A percentile compares a stretch with the other conserved stretches of the same genome.
Conservation (phyloP, 2,797 vertebrate genomes). For the Neosalanx taihuensis region DNA sequence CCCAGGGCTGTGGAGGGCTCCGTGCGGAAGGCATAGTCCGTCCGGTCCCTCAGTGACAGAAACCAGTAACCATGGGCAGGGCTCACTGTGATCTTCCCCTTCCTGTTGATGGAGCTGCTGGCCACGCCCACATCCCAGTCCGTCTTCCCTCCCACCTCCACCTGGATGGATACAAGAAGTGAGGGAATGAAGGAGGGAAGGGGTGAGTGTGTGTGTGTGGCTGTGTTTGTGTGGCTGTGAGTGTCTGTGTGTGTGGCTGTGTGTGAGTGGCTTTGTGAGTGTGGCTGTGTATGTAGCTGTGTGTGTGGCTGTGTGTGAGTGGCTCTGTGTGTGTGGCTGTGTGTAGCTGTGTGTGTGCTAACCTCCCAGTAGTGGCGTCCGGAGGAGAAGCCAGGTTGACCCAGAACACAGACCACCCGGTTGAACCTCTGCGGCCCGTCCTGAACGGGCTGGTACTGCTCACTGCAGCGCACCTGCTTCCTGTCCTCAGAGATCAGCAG, state of each 20-base stretch:
- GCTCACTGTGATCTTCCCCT: slow-evolving; percentile 72
- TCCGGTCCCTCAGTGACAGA: slow-evolving; percentile 68
- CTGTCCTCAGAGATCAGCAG: slow-evolving; percentile 73
- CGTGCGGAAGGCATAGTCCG: slow-evolving; percentile 65
- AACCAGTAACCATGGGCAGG: slow-evolving; percentile 76
- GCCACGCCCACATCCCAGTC: slow-evolving; percentile 78
- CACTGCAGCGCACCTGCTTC: slow-evolving; percentile 69
- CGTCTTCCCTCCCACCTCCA: slow-evolving; percentile 72
- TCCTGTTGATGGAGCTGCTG: slow-evolving; percentile 61
- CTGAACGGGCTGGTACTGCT: slow-evolving; percentile 53
- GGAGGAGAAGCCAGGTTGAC: slow-evolving; percentile 65
- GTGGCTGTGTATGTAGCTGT: too few species aligned
- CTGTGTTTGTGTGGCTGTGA: too few species aligned
- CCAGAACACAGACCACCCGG: slow-evolving; percentile 77
- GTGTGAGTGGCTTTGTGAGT: too few species aligned
- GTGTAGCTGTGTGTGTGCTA: background rate
- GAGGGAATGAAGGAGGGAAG: background rate
- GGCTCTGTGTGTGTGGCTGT: background rate
- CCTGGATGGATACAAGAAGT: slow-evolving; percentile 42
- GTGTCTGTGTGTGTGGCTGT: too few species aligned
- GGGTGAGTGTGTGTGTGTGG: background rate
- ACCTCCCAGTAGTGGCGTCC: slow-evolving; percentile 83
- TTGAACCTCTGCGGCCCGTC: slow-evolving; percentile 74
- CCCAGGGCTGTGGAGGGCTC: slow-evolving; percentile 61
- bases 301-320: too few species aligned